A percentile compares a stretch with the other conserved stretches of the same genome.
Evolutionary conservation across 2,888 invertebrate genomes (phyloP).

Genomic region (Andricus curvator): DNA sequence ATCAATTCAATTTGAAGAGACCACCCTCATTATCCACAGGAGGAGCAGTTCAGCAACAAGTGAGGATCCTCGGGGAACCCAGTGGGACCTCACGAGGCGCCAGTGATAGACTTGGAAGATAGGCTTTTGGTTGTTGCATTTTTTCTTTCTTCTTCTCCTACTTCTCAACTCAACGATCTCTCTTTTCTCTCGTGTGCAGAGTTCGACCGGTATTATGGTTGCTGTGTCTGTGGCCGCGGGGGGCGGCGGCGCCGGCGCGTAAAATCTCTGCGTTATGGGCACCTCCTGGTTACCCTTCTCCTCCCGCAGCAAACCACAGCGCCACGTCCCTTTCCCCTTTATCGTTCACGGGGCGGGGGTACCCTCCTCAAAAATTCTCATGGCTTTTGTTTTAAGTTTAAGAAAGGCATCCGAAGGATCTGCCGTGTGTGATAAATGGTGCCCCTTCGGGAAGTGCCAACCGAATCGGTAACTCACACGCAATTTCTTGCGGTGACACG

Average conservation of each 20-base stretch:
- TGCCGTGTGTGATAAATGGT: constrained; percentile 74
- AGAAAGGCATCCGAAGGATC: constrained; percentile 71
- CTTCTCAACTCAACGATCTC: constrained; percentile 35
- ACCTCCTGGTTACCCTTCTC: constrained; percentile 58
- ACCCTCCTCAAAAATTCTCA: constrained; percentile 70
- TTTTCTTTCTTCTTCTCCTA: neutral
- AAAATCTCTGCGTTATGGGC: constrained; percentile 76
- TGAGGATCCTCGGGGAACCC: neutral
- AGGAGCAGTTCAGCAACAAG: neutral
- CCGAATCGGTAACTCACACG: constrained; percentile 38
- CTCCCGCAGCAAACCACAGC: constrained; percentile 53
- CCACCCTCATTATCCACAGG: neutral
- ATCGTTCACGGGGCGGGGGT: constrained; percentile 54
- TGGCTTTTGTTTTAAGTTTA: constrained; percentile 77
- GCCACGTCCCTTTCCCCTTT: constrained; percentile 59
- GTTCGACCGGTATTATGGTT: constrained; percentile 71
- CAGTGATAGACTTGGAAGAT: constrained; percentile 20
- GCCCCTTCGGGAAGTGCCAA: constrained; percentile 61
- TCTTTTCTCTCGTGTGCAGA: constrained; percentile 50
- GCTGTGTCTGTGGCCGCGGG: constrained; percentile 78
- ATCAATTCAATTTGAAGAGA: neutral
- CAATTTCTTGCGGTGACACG: constrained; percentile 58
- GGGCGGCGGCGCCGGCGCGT: constrained; percentile 78
- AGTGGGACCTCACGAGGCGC: constrained; percentile 21
- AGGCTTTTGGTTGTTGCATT: constrained; percentile 11